These are phyloP conservation scores for Sphaeramia orbicularis DNA, from an alignment of 2,797 vertebrate genomes.

Conservation along the genomic window DNA sequence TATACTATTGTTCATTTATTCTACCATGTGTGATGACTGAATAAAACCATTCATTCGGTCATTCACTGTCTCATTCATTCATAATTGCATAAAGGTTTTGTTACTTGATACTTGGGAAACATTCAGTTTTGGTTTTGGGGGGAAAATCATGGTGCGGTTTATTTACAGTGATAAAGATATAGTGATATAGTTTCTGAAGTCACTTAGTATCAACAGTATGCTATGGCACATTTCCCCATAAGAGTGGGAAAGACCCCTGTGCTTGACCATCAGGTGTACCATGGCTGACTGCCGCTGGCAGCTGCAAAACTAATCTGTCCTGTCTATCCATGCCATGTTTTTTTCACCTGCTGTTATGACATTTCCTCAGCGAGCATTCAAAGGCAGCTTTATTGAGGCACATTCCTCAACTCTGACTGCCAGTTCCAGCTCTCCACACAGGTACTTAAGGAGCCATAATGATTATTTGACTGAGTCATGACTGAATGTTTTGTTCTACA, in stretches of 20 bases:
- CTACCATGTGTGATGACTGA: no score
- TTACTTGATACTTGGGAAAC: conserved; percentile 5
- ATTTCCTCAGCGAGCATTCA: conserved; percentile 76
- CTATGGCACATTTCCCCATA: conserved; percentile 45
- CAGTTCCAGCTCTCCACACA: conserved; percentile 76
- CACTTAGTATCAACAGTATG: conserved; percentile 34
- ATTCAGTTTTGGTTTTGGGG: conserved; percentile 2
- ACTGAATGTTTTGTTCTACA: conserved; percentile 79
- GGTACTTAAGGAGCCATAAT: conserved; percentile 77
- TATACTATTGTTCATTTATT: no score
- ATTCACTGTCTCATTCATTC: no score
- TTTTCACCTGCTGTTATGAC: conserved; percentile 69
- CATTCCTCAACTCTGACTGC: conserved; percentile 78
- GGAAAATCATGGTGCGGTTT: conserved; percentile 19
- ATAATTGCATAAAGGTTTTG: neutral
- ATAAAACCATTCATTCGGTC: no score
- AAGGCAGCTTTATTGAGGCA: conserved; percentile 79
- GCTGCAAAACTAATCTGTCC: conserved; percentile 74
- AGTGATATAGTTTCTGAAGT: conserved; percentile 26
- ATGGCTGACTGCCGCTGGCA: conserved; percentile 67
- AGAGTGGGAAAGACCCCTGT: conserved; percentile 54
- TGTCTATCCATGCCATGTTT: conserved; percentile 60
- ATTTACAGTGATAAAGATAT: conserved; percentile 12
- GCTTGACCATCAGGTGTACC: conserved; percentile 61
- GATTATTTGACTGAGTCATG: conserved; percentile 82